Evolutionary conservation across 2,888 invertebrate genomes (phyloP), one percentile per base, ranked within the genome.

Genomic region (Drosophila bunnanda): DNA sequence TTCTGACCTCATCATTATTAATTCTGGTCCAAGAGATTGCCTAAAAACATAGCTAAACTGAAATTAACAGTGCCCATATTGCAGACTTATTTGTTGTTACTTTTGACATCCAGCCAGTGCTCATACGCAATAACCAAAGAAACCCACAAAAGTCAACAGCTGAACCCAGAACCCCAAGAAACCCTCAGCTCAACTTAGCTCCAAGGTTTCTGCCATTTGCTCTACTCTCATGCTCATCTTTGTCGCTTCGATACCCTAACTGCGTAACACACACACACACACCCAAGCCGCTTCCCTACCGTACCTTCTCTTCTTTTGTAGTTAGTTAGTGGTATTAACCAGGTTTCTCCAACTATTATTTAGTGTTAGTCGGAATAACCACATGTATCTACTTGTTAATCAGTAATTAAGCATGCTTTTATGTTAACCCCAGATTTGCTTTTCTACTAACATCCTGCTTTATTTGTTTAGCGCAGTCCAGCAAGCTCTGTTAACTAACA

Each of bases 111-210:
- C 68, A 82, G 82, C 58, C 77, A 83, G 78, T 71, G 78, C 34
- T 50, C 82, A 83, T 85, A 80, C 79, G 78, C 80, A 83, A 71
- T 65, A 72, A 74, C 66, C 44, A 75, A 80, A 80, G 34, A 78
- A 80, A 79, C 76, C 82, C 78, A 79, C 44, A 76, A 75, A 85
- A 72, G 74, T 70, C 71, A 77, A 78, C 66, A 75, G 74, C 58
- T 62, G 60, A 70, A 34, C 64, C 59, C 50, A 64, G 22, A 50
- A 52, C 50, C 50, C 50, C 5, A 54, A 36, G 55, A 72, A 57
- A 54, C 60, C 72, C 64, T 65, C 60, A 58, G 57, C 50, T 34
- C 30, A 34, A 55, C 50, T 28, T 28, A 46, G 46, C 41, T 41
- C 32, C 50, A 13, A 46, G 72, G 71, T 48, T 55, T 41, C 30